Conservation (phyloP, 1,140 invertebrate species). For the Pectinophora gossypiella region DNA sequence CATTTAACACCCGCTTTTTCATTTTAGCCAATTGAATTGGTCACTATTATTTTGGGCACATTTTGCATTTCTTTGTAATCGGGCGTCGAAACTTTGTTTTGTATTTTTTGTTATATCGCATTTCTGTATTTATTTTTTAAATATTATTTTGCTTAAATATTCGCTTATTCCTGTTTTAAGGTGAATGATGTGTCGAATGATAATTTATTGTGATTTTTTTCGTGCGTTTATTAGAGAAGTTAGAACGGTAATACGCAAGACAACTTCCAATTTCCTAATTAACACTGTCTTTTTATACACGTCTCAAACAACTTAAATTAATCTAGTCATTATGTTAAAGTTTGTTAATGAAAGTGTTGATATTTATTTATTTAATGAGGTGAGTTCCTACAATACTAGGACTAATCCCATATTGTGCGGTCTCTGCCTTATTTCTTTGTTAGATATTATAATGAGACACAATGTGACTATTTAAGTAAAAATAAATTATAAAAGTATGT, state of each 20-base stretch:
- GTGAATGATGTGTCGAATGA: constrained; percentile 53
- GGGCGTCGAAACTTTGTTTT: constrained; percentile 46
- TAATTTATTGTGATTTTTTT: constrained; percentile 50
- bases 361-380: constrained; percentile 45
- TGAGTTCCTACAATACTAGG: constrained; percentile 53
- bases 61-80: constrained; percentile 70
- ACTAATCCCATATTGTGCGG: constrained; percentile 45
- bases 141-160: constrained; percentile 59
- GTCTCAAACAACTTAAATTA: constrained; percentile 45
- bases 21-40: constrained; percentile 53
- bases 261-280: constrained; percentile 62
- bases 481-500: constrained; percentile 35
- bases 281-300: constrained; percentile 55
- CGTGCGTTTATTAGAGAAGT: constrained; percentile 49
- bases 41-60: constrained; percentile 59
- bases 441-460: constrained; percentile 47
- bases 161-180: constrained; percentile 59
- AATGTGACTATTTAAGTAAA: constrained; percentile 57
- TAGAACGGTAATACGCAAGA: constrained; percentile 47
- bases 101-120: constrained; percentile 52
- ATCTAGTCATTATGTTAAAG: constrained; percentile 68
- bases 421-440: constrained; percentile 53
- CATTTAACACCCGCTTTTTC: constrained; percentile 55
- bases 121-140: constrained; percentile 53
- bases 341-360: constrained; percentile 60